Percentiles rank a stretch among this genome's conserved stretches.
Conservation (phyloP, 2,797 vertebrate species). For the Aldrovandia affinis region DNA sequence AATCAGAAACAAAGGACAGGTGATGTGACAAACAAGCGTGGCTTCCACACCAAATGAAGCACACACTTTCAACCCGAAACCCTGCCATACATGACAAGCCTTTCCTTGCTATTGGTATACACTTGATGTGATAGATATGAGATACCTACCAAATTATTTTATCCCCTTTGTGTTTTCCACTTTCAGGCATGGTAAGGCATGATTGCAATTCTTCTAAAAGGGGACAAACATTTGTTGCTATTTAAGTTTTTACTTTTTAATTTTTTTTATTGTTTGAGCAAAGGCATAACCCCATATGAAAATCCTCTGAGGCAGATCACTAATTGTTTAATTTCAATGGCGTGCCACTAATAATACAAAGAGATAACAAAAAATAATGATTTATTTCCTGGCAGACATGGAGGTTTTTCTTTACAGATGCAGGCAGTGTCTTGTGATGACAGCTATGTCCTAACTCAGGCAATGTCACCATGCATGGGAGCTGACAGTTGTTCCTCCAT, state of each 20-base stretch:
- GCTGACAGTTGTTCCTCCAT: neutral
- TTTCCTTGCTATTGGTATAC: conserved; percentile 4
- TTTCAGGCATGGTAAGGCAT: neutral
- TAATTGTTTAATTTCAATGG: conserved; percentile 71
- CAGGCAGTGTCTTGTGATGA: conserved; percentile 32
- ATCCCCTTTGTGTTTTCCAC: conserved; percentile 7
- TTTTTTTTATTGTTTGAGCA: conserved; percentile 32
- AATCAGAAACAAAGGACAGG: neutral
- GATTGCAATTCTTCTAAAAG: neutral
- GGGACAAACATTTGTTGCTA: neutral
- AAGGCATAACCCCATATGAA: conserved; percentile 59
- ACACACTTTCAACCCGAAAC: neutral
- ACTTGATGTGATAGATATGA: neutral
- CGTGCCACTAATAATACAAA: conserved; percentile 49
- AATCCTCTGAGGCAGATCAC: conserved; percentile 62
- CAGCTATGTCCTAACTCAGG: neutral
- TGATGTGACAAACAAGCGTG: neutral
- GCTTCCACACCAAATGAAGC: conserved; percentile 30
- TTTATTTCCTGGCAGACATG: conserved; percentile 62
- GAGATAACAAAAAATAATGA: conserved; percentile 50
- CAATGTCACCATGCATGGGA: neutral
- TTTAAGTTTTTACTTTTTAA: neutral
- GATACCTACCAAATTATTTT: conserved; percentile 1
- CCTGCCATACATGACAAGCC: neutral
- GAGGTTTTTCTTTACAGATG: conserved; percentile 52